These are phyloP conservation scores for Acanthis flammea DNA, from an alignment of 2,797 vertebrate genomes.

Conservation along the genomic window DNA sequence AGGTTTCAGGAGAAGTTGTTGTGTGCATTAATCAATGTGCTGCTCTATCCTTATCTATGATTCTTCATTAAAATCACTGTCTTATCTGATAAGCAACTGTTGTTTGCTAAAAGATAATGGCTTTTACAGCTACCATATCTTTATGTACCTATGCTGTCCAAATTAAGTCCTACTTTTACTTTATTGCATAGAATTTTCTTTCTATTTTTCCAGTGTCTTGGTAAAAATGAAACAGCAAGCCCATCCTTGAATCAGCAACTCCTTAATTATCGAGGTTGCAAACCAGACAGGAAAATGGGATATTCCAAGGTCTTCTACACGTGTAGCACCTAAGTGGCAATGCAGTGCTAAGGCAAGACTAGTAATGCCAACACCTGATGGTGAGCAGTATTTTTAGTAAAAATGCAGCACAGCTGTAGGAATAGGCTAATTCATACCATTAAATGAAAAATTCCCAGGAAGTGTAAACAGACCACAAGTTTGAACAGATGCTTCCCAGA, in stretches of 20 bases:
- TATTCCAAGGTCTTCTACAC: neutral
- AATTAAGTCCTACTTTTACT: neutral
- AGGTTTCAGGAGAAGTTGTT: slow-evolving; percentile 21
- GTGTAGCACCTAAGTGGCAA: neutral
- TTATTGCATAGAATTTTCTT: neutral
- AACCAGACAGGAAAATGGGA: neutral
- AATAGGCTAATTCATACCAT: neutral
- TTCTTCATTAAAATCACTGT: slow-evolving; percentile 63
- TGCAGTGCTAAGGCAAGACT: neutral
- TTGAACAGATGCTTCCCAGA: neutral
- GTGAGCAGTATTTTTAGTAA: neutral
- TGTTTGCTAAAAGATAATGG: slow-evolving; percentile 43
- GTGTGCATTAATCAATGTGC: slow-evolving; percentile 9
- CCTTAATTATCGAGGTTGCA: neutral
- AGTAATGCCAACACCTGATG: neutral
- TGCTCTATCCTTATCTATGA: slow-evolving; percentile 30
- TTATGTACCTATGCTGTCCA: neutral
- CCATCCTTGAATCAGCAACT: neutral
- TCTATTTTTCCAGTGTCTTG: neutral
- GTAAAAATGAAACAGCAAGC: neutral
- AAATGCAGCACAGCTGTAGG: neutral
- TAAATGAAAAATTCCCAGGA: neutral
- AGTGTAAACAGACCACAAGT: neutral
- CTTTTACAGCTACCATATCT: neutral
- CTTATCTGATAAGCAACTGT: slow-evolving; percentile 45